Evolutionary conservation across 2,113 vertebrate genomes (phyloP).

Genomic region (Scartelaos histophorus): DNA sequence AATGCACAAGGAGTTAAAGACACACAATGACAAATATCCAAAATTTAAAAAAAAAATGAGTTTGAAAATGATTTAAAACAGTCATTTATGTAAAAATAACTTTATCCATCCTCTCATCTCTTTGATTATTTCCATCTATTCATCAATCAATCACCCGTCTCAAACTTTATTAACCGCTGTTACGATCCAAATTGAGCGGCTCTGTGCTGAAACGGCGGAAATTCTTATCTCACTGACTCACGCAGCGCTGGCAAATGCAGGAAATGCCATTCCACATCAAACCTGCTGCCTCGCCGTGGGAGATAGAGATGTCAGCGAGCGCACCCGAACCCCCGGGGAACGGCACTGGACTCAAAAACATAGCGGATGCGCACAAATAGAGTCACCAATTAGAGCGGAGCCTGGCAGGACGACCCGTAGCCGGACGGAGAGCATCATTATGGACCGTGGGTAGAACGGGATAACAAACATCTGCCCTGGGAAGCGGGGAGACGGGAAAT

Average conservation of each 20-base stretch:
- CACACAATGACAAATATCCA: neutral
- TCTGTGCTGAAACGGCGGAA: constrained; percentile 5
- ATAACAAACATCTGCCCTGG: constrained; percentile 29
- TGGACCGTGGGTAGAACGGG: neutral
- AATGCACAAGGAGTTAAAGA: neutral
- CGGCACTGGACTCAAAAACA: constrained; percentile 1
- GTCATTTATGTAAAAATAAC: neutral
- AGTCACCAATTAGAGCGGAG: constrained; percentile 50
- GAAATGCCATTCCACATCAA: constrained; percentile 4
- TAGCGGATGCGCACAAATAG: constrained; percentile 13
- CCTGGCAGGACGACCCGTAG: constrained; percentile 16
- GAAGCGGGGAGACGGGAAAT: constrained; percentile 25
- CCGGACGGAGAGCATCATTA: constrained; percentile 37
- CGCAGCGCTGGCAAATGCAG: constrained; percentile 6
- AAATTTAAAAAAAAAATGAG: neutral
- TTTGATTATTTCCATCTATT: neutral
- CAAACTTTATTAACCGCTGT: neutral
- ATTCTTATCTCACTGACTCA: constrained; percentile 14
- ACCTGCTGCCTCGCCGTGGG: constrained; percentile 13
- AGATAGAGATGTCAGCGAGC: constrained; percentile 17
- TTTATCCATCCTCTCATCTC: neutral
- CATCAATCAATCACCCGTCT: neutral
- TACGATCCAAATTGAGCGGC: neutral
- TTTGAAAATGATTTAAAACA: neutral
- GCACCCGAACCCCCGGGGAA: constrained; percentile 11